Evolutionary conservation across 2,113 vertebrate genomes (phyloP), one percentile per base, ranked within the genome.

Genomic region (Spizaetus ornatus): DNA sequence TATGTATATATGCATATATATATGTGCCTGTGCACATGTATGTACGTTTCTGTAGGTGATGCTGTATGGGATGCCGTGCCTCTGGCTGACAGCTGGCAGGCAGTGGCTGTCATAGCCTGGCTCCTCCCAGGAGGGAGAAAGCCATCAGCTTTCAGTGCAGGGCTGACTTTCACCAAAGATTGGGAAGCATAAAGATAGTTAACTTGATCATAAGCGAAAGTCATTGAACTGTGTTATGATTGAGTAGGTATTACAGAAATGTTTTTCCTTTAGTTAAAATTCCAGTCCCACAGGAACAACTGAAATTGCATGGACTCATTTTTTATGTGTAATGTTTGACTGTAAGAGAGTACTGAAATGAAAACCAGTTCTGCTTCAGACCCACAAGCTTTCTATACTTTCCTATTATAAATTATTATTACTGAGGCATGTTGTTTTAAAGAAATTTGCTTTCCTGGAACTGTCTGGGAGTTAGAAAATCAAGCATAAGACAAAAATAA

Each of bases 11-110:
- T 32, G 2, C 1, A 3, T 47, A 40, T 4, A 38, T 4, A 3
- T 27, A 16, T 7, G 5, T 43, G 19, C 0, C 0, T 8, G 7
- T 40, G 36, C 40, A n/a, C 2, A 0, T 6, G 17, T 31, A 21
- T 7, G 42, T 20, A 38, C 2, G 0, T 53, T 82, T 45, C 61
- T 42, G 56, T 31, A 55, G 43, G 55, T 3, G 8, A 58, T 42
- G 26, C 16, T 7, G 1, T 40, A 40, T 4, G 15, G 50, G 42
- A 59, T 45, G 43, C 15, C 6, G 1, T 74, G 38, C 20, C 59
- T 13, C 29, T 48, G 59, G 71, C 55, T 78, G 45, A 36, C 55
- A 56, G n/a, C 48, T 72, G 67, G 50, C 66, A 85, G n/a, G 22
- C 8, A 65, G 48, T 4, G 15, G 13, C 45, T 88, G 19, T 34